Percentiles rank a stretch among this genome's conserved stretches.
Conservation (phyloP, 1,140 invertebrate genomes). For the Melipona quadrifasciata region DNA sequence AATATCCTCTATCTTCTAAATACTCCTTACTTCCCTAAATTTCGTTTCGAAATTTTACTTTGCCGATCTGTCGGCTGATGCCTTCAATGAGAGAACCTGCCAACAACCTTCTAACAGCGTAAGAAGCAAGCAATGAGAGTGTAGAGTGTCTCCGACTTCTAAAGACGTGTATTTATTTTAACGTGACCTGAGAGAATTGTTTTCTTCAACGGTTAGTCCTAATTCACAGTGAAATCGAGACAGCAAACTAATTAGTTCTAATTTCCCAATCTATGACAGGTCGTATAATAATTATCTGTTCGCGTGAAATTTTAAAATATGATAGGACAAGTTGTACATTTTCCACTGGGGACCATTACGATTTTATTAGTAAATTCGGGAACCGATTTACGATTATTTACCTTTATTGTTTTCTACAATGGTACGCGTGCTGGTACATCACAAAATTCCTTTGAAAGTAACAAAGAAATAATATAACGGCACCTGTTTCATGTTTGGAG, state of each 20-base stretch:
- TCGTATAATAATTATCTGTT: slow-evolving; percentile 15
- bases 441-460: background rate
- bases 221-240: slow-evolving; percentile 22
- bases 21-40: too few relatives aligned
- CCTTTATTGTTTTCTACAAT: background rate
- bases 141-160: background rate
- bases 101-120: too few relatives aligned
- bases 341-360: background rate
- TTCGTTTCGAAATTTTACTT: background rate
- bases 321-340: slow-evolving; percentile 6
- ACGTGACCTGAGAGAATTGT: background rate
- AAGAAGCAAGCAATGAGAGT: background rate
- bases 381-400: background rate
- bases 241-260: background rate
- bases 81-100: background rate
- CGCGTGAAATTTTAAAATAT: slow-evolving; percentile 7
- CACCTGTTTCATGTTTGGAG: background rate
- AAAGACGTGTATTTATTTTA: too few relatives aligned
- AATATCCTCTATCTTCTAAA: background rate
- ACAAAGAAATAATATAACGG: background rate
- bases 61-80: accelerated
- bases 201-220: slow-evolving; percentile 14
- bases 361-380: background rate
- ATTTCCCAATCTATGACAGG: background rate
- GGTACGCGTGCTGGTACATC: background rate